phyloP scores from a whole-genome alignment of 2,888 invertebrate genomes.

The Alsophila aescularia region DNA sequence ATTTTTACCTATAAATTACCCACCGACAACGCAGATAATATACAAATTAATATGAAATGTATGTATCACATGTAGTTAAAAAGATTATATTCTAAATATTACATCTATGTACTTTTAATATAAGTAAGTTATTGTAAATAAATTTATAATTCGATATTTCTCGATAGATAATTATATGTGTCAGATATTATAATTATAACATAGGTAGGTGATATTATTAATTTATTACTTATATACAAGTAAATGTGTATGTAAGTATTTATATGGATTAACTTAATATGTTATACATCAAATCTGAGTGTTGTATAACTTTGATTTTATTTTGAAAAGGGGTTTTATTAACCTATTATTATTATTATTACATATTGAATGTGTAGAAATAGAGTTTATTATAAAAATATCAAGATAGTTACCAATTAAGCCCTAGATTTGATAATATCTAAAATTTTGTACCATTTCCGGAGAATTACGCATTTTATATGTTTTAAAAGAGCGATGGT shows the following conservation, averaged over 20 bases:
- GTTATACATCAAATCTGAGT: conserved; percentile 61
- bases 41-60: conserved; percentile 40
- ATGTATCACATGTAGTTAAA: conserved; percentile 59
- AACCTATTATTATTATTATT: conserved; percentile 48
- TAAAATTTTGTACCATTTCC: conserved; percentile 61
- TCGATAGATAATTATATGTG: conserved; percentile 67
- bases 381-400: conserved; percentile 57
- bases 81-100: conserved; percentile 74
- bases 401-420: conserved; percentile 52
- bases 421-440: conserved; percentile 56
- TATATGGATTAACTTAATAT: conserved; percentile 47
- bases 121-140: conserved; percentile 67
- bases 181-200: conserved; percentile 49
- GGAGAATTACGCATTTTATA: conserved; percentile 65
- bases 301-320: conserved; percentile 77
- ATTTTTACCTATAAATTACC: conserved; percentile 27
- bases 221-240: conserved; percentile 62
- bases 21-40: conserved; percentile 32
- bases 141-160: conserved; percentile 61
- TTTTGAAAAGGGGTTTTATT: conserved; percentile 73
- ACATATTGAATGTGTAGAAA: conserved; percentile 66
- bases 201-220: conserved; percentile 52
- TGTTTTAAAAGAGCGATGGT: background rate
- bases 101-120: conserved; percentile 51
- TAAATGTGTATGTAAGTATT: conserved; percentile 57